Conservation (phyloP, 2,113 vertebrate genomes). For the Piliocolobus tephrosceles region DNA sequence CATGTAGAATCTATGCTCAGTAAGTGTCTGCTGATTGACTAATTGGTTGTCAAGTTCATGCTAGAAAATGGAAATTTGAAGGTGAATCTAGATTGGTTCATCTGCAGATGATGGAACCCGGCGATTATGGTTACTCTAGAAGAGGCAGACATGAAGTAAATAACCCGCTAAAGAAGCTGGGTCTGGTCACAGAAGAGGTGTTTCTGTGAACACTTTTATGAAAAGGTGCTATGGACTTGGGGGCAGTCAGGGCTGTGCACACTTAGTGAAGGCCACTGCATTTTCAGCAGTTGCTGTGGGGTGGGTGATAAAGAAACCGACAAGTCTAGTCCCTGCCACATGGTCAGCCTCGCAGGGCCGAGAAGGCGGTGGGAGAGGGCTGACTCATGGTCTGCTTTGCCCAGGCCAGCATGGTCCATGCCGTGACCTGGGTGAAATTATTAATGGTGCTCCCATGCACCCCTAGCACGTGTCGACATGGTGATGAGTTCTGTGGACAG, state of each 20-base stretch:
- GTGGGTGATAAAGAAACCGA: background rate
- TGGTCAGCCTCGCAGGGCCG: background rate
- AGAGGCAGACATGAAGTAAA: background rate
- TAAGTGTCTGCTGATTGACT: background rate
- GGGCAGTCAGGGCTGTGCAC: background rate
- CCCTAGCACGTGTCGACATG: background rate
- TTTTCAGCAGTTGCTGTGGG: background rate
- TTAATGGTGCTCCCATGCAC: background rate
- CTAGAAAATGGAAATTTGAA: background rate
- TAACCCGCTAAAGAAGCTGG: background rate
- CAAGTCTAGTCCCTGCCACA: background rate
- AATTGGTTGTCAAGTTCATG: background rate
- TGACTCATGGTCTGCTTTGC: background rate
- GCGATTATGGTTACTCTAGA: background rate
- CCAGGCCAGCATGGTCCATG: background rate
- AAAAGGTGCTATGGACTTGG: too few species aligned
- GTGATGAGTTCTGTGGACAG: background rate
- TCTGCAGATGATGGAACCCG: background rate
- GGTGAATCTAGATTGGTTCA: too few species aligned
- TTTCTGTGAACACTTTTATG: background rate
- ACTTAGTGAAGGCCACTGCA: fast-evolving
- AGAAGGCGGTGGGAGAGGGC: background rate
- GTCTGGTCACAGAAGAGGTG: background rate
- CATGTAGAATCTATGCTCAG: fast-evolving
- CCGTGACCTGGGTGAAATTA: background rate